phyloP scores from a whole-genome alignment of 2,888 invertebrate species.

The Leptarthrus brevirostris region DNA sequence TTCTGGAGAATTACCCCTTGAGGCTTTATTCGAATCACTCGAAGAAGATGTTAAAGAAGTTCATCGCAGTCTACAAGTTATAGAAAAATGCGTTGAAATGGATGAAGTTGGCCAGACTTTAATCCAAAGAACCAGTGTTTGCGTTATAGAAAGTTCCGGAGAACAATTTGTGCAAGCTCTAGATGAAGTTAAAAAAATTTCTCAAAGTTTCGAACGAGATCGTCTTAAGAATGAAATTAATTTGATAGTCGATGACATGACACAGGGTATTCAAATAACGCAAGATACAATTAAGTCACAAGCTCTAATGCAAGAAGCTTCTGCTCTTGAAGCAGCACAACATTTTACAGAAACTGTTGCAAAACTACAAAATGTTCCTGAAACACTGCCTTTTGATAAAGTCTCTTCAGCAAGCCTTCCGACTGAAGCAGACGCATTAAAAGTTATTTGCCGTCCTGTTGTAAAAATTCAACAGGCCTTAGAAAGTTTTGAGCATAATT shows the following conservation, averaged over 20 bases:
- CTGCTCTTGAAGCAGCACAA: constrained; percentile 65
- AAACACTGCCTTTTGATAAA: constrained; percentile 61
- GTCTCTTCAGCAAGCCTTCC: constrained; percentile 63
- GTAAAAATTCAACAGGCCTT: constrained; percentile 67
- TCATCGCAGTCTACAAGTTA: constrained; percentile 74
- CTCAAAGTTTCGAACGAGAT: constrained; percentile 67
- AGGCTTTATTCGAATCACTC: constrained; percentile 69
- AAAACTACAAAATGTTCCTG: constrained; percentile 59
- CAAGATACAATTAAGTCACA: constrained; percentile 70
- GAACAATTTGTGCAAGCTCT: constrained; percentile 71
- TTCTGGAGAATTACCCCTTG: constrained; percentile 66
- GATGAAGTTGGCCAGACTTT: constrained; percentile 76
- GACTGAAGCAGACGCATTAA: constrained; percentile 63
- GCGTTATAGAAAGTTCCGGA: constrained; percentile 73
- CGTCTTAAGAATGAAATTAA: constrained; percentile 67
- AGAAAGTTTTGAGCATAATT: constrained; percentile 64
- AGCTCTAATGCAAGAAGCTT: constrained; percentile 70
- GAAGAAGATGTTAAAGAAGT: constrained; percentile 74
- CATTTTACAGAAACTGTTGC: constrained; percentile 65
- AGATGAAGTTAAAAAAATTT: constrained; percentile 69
- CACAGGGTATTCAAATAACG: constrained; percentile 69
- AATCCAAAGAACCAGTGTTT: constrained; percentile 76
- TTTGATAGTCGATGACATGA: constrained; percentile 69
- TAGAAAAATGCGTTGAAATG: constrained; percentile 77
- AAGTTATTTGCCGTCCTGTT: constrained; percentile 65